Percentiles rank a stretch among this genome's conserved stretches.
These are phyloP conservation scores for Tenthredo amoena DNA, from an alignment of 2,888 invertebrate genomes.

Conservation along the genomic window DNA sequence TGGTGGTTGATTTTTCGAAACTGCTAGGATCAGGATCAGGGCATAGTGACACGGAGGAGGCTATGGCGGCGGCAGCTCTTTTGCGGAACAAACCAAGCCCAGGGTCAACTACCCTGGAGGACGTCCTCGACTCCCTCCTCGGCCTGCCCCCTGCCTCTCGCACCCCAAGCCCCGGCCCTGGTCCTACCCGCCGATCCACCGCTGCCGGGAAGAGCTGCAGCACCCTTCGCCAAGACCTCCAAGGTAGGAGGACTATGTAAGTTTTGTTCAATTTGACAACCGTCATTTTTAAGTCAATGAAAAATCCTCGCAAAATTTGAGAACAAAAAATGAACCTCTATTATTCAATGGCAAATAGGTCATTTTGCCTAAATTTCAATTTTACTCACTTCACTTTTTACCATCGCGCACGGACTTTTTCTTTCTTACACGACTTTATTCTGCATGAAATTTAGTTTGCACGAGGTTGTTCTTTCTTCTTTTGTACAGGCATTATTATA, in stretches of 20 bases:
- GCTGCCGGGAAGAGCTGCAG: slow-evolving; percentile 75
- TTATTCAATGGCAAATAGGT: background rate
- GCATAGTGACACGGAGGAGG: slow-evolving; percentile 75
- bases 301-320: background rate
- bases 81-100: slow-evolving; percentile 79
- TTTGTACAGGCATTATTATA: background rate
- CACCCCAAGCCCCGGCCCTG: slow-evolving; percentile 85
- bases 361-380: slow-evolving; percentile 12
- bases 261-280: slow-evolving; percentile 82
- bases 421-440: background rate
- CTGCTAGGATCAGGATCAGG: slow-evolving; percentile 74
- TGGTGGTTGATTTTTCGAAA: slow-evolving; percentile 53
- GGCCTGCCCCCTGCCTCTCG: slow-evolving; percentile 89
- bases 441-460: slow-evolving; percentile 24
- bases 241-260: slow-evolving; percentile 89
- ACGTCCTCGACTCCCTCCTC: slow-evolving; percentile 95
- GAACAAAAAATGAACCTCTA: background rate
- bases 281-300: slow-evolving; percentile 61
- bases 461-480: background rate
- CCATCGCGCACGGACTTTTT: slow-evolving; percentile 6
- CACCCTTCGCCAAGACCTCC: slow-evolving; percentile 79
- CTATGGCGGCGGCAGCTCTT: slow-evolving; percentile 74
- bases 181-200: slow-evolving; percentile 68
- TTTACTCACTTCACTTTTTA: background rate
- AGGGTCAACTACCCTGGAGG: slow-evolving; percentile 93